phyloP scores from a whole-genome alignment of 2,113 vertebrate species.

The Tiliqua scincoides region DNA sequence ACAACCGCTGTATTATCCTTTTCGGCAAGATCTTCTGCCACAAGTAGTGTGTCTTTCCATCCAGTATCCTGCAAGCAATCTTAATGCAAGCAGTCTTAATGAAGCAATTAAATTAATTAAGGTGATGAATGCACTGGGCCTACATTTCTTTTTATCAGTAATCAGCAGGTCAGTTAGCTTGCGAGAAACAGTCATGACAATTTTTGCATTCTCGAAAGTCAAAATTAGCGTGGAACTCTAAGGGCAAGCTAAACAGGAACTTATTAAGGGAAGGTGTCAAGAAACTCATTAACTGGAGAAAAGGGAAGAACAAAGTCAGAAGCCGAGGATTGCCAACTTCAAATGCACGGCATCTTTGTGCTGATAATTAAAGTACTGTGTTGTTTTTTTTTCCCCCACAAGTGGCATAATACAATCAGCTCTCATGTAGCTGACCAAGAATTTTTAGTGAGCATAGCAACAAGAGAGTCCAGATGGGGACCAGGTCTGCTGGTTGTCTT shows the following conservation, averaged over 20 bases:
- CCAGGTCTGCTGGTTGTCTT: too few species aligned
- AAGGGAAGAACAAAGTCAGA: constrained; percentile 14
- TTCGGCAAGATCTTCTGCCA: constrained; percentile 23
- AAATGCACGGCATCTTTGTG: not conserved
- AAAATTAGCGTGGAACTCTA: constrained; percentile 40
- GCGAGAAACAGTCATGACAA: constrained; percentile 48
- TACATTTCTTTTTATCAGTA: constrained; percentile 52
- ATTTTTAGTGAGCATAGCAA: not conserved
- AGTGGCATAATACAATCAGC: not conserved
- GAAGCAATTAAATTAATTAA: constrained; percentile 63
- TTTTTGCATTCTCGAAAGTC: constrained; percentile 49
- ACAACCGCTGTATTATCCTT: constrained; percentile 6
- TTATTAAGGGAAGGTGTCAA: constrained; percentile 42
- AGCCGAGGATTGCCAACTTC: constrained; percentile 15
- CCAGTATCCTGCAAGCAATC: constrained; percentile 51
- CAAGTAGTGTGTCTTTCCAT: not conserved
- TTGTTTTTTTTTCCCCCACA: not conserved
- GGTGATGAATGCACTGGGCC: constrained; percentile 50
- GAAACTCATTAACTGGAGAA: constrained; percentile 37
- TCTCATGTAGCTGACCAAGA: not conserved
- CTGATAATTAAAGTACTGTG: constrained; percentile 6
- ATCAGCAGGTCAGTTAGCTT: constrained; percentile 50
- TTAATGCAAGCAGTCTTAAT: constrained; percentile 31
- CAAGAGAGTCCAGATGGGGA: too few species aligned
- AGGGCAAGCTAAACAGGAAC: constrained; percentile 37